Percentiles rank a stretch among this genome's conserved stretches.
These are phyloP conservation scores for Heptranchias perlo DNA, from an alignment of 2,113 vertebrate species.

Conservation along the genomic window DNA sequence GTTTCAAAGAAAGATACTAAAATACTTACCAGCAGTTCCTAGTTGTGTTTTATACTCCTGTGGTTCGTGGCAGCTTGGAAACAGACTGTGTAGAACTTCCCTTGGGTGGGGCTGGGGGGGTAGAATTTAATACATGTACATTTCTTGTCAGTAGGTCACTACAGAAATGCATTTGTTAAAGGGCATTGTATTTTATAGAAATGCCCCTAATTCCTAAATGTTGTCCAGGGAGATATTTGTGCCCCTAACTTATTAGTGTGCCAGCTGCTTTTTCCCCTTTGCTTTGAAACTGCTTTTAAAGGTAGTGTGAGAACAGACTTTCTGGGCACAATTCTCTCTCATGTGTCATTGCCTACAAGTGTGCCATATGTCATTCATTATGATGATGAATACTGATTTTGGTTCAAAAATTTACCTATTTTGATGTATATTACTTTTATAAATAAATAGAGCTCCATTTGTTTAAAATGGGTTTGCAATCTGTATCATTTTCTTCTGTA, in stretches of 20 bases:
- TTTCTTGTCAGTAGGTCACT: neutral
- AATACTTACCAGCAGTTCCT: neutral
- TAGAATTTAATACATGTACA: neutral
- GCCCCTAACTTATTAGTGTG: neutral
- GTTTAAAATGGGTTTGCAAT: neutral
- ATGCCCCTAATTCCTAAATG: neutral
- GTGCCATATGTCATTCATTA: too few species aligned
- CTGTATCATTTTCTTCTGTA: neutral
- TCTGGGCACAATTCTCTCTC: neutral
- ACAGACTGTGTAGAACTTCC: neutral
- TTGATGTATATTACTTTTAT: too few species aligned
- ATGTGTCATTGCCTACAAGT: too few species aligned
- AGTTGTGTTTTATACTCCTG: neutral
- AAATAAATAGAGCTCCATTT: neutral
- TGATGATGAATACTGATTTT: too few species aligned
- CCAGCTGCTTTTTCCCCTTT: neutral
- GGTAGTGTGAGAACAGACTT: neutral
- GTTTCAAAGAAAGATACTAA: neutral
- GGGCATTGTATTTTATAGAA: neutral
- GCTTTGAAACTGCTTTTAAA: conserved; percentile 1
- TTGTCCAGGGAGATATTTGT: too few species aligned
- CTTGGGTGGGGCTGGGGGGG: too few species aligned
- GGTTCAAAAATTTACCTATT: too few species aligned
- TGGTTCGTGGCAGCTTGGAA: neutral
- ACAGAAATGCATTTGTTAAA: neutral